Conservation (phyloP, 1,140 invertebrate species). For the Plectrocnemia conspersa region DNA sequence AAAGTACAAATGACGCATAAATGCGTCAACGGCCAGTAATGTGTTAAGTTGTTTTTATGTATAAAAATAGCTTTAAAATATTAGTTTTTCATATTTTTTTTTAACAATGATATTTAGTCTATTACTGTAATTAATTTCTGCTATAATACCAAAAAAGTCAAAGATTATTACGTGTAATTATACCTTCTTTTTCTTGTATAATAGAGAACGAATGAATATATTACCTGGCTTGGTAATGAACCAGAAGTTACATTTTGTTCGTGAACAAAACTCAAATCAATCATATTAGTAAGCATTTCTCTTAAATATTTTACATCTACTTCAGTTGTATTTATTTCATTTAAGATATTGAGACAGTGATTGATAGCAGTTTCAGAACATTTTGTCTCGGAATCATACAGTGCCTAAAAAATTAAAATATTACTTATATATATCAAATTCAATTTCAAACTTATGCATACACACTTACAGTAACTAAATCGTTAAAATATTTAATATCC, state of each 20-base stretch:
- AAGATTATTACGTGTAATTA: constrained; percentile 14
- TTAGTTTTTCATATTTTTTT: no score
- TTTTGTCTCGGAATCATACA: constrained; percentile 39
- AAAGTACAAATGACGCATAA: no score
- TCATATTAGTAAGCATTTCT: constrained; percentile 39
- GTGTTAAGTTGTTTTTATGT: no score
- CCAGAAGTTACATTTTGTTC: constrained; percentile 47
- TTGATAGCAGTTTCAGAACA: constrained; percentile 45
- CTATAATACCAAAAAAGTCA: no score
- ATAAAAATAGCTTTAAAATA: no score
- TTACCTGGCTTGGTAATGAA: constrained; percentile 42
- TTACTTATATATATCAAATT: constrained; percentile 3
- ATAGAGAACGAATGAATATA: neutral
- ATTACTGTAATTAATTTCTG: no score
- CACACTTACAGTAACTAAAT: constrained; percentile 34
- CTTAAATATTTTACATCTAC: constrained; percentile 37
- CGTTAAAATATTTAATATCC: constrained; percentile 25
- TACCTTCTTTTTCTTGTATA: constrained; percentile 1
- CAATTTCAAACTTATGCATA: constrained; percentile 15
- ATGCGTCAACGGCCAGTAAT: no score
- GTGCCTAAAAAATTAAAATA: constrained; percentile 38
- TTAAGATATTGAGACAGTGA: constrained; percentile 39
- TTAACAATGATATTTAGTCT: no score
- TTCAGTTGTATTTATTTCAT: constrained; percentile 12
- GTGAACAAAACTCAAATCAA: constrained; percentile 40